Percentiles rank a stretch among this genome's conserved stretches.
Evolutionary conservation across 2,888 invertebrate species (phyloP).

Genomic region (Drosophila meridionalis): DNA sequence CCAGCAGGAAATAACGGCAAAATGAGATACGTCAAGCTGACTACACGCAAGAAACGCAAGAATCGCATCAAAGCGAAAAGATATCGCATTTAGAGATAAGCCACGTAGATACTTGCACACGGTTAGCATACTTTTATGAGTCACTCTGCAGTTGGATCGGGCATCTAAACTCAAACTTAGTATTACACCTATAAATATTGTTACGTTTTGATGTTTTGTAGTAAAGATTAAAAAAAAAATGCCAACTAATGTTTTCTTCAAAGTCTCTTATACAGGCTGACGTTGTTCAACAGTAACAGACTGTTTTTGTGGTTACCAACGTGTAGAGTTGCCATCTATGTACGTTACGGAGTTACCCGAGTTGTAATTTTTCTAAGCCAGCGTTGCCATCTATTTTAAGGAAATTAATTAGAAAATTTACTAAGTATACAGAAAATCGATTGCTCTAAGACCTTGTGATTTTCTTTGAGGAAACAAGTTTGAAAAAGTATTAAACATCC

Average conservation of each 20-base stretch:
- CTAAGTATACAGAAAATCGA: background rate
- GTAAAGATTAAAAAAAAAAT: slow-evolving; percentile 1
- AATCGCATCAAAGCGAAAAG: slow-evolving; percentile 77
- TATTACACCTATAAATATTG: slow-evolving; percentile 5
- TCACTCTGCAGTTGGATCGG: slow-evolving; percentile 17
- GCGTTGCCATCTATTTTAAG: too few relatives aligned
- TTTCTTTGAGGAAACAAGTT: too few relatives aligned
- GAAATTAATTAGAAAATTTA: too few relatives aligned
- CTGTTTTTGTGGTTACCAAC: too few relatives aligned
- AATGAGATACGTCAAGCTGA: slow-evolving; percentile 59
- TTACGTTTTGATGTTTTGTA: slow-evolving; percentile 12
- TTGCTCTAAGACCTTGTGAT: too few relatives aligned
- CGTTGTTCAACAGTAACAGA: background rate
- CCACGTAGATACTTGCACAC: background rate
- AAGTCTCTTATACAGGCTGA: background rate
- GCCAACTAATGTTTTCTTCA: background rate
- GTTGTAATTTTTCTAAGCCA: background rate
- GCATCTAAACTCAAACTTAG: slow-evolving; percentile 16
- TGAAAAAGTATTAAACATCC: too few relatives aligned
- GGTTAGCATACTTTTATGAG: slow-evolving; percentile 2
- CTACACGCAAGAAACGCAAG: slow-evolving; percentile 76
- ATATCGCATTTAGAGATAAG: slow-evolving; percentile 57
- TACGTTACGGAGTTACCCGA: too few relatives aligned
- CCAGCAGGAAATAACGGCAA: slow-evolving; percentile 25
- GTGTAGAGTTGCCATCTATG: background rate